Conservation (phyloP, 2,113 vertebrate genomes). For the Notarius quadriscutis region DNA sequence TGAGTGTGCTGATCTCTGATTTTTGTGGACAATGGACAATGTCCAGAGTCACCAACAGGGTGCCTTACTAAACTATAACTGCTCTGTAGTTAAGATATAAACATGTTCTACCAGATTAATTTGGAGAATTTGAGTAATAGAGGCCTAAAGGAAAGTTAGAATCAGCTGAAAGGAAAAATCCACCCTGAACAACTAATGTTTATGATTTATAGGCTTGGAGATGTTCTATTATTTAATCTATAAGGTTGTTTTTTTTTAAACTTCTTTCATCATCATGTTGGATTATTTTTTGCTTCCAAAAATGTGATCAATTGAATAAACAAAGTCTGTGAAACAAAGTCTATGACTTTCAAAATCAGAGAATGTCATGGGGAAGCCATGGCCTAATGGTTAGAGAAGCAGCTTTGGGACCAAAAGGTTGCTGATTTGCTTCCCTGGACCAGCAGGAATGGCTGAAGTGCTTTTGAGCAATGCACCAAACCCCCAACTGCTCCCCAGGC, state of each 20-base stretch:
- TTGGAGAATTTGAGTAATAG: neutral
- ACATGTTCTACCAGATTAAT: neutral
- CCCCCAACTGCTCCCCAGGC: too few species aligned
- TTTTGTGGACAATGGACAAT: conserved; percentile 18
- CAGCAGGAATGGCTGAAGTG: too few species aligned
- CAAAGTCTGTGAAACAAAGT: neutral
- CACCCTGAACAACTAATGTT: neutral
- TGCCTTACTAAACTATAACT: neutral
- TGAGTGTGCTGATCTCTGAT: conserved; percentile 22
- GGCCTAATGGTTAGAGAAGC: too few species aligned
- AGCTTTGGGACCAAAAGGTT: too few species aligned
- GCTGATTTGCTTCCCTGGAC: too few species aligned
- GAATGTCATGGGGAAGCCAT: too few species aligned
- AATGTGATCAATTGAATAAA: neutral
- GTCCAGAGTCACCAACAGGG: neutral
- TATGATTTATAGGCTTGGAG: neutral
- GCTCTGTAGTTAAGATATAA: neutral
- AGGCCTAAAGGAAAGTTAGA: neutral
- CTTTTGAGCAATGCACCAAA: too few species aligned
- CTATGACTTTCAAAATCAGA: too few species aligned
- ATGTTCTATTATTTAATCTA: too few species aligned
- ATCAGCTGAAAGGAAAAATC: neutral
- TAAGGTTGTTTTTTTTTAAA: neutral
- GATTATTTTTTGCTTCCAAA: too few species aligned
- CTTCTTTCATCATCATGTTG: too few species aligned